Evolutionary conservation across 2,888 invertebrate species (phyloP).

Genomic region (Crossocerus cetratus): DNA sequence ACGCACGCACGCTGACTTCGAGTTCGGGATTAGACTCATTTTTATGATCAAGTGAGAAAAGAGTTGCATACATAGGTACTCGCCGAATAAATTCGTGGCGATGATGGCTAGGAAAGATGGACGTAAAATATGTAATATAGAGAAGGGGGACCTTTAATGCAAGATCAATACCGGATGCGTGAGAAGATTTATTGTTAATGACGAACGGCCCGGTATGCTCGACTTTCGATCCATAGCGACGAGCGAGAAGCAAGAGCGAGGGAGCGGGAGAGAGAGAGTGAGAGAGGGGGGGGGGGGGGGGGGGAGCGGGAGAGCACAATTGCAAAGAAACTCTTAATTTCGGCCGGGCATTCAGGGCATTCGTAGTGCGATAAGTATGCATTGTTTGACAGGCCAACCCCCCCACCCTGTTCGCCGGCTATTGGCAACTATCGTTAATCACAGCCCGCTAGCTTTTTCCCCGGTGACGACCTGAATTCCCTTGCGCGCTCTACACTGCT

Average conservation of each 20-base stretch:
- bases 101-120: too few species aligned
- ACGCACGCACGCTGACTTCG: too few species aligned
- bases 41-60: too few species aligned
- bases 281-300: slow-evolving; percentile 10
- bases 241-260: too few species aligned
- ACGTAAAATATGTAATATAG: too few species aligned
- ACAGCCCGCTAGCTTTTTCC: slow-evolving; percentile 45
- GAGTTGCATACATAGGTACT: too few species aligned
- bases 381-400: slow-evolving; percentile 50
- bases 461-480: slow-evolving; percentile 47
- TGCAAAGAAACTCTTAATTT: slow-evolving; percentile 10
- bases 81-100: too few species aligned
- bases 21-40: too few species aligned
- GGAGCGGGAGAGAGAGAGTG: slow-evolving; percentile 9
- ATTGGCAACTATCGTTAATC: slow-evolving; percentile 42
- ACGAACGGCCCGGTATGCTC: background rate
- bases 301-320: too few species aligned
- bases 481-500: slow-evolving; percentile 7
- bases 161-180: background rate
- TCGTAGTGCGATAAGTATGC: slow-evolving; percentile 47
- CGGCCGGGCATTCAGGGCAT: slow-evolving; percentile 21
- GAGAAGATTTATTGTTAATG: background rate
- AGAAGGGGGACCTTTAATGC: too few species aligned
- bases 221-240: background rate
- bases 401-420: slow-evolving; percentile 17